Evolutionary conservation across 1,140 invertebrate species (phyloP), one percentile per base, ranked within the genome.

Genomic region (Danaus plexippus): DNA sequence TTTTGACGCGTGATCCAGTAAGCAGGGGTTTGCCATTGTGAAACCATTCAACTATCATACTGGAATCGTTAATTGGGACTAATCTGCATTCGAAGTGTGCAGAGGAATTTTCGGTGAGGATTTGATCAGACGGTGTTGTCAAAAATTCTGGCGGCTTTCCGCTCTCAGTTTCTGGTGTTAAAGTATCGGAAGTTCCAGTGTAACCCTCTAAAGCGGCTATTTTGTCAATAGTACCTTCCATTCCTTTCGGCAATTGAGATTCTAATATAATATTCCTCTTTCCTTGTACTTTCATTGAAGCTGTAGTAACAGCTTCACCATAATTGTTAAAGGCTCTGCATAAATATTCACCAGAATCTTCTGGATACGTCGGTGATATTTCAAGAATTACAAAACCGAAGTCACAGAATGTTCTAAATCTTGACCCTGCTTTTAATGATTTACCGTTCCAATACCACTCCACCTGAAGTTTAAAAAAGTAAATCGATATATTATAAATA

Each of bases 361-460:
- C 95, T 2, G 95, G 95, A 81, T 97, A 97, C n/a, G 97, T 94
- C 0, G 96, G 95, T 4, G 95, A 96, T 58, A 98, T 97, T 89
- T 97, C 96, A 59, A 97, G 86, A 66, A 97, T 96, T 11, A 96
- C 95, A 75, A 97, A 98, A 47, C 96, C 96, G 87, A 98, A 98
- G 80, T 98, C 96, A 75, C 95, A 95, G 92, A 98, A 97, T 48
- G 95, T 97, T 50, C 96, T 92, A 88, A 97, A 97, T 64, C 96
- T 90, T 11, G 96, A 96, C 51, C 95, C 96, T 43, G 95, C 94
- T 84, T 92, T 93, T 45, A 97, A 86, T 18, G 96, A 93, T 87
- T 96, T 95, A 52, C 95, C 95, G 84, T 98, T 97, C 93, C 94
- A 96, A 88, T 94, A 96, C 96, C 96, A 98, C 89, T 97, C 96